Conservation (phyloP, 2,888 invertebrate genomes). For the Agonopterix alstromeriana region DNA sequence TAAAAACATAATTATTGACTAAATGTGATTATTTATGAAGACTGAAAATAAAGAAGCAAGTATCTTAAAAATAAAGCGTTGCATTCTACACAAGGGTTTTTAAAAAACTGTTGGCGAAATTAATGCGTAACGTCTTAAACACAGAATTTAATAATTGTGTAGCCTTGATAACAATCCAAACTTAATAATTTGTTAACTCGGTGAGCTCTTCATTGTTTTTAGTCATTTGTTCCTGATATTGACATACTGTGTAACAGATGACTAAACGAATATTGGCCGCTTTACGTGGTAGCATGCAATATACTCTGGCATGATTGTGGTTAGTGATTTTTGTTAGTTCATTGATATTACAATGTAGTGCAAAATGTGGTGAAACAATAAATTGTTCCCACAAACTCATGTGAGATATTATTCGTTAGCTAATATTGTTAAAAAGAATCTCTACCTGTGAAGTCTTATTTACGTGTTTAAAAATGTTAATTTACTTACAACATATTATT, state of each 20-base stretch:
- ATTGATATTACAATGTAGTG: constrained; percentile 27
- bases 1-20: too few relatives aligned
- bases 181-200: constrained; percentile 22
- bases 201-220: constrained; percentile 15
- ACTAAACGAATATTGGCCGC: constrained; percentile 11
- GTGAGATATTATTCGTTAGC: constrained; percentile 3
- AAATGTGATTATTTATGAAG: too few relatives aligned
- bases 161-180: neutral
- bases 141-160: too few relatives aligned
- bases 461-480: too few relatives aligned
- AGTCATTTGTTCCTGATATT: constrained; percentile 6
- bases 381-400: constrained; percentile 6
- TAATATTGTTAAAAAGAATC: constrained; percentile 5
- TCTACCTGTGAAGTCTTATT: neutral
- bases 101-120: too few relatives aligned
- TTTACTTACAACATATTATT: too few relatives aligned
- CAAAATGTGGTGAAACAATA: neutral
- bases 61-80: too few relatives aligned
- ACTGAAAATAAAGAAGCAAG: too few relatives aligned
- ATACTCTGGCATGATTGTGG: constrained; percentile 20
- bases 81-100: too few relatives aligned
- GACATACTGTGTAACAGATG: neutral
- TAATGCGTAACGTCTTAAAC: too few relatives aligned
- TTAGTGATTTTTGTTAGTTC: constrained; percentile 23
- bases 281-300: constrained; percentile 33